A percentile compares a stretch with the other conserved stretches of the same genome.
Evolutionary conservation across 2,797 vertebrate species (phyloP).

Genomic region (Cichlasoma orientale): DNA sequence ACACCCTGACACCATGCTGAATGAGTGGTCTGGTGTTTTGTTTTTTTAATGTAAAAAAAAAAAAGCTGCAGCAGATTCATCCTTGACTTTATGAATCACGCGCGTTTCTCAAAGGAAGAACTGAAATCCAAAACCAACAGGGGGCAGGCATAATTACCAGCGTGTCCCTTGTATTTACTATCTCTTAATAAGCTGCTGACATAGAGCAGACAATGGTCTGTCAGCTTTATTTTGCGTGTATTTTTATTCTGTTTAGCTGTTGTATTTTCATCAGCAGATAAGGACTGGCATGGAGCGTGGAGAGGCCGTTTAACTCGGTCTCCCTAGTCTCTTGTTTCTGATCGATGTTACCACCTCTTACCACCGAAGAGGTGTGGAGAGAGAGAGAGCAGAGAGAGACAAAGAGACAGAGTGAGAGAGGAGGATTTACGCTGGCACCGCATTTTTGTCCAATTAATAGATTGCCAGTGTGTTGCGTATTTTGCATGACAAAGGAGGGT

Average conservation of each 20-base stretch:
- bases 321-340: slow-evolving; percentile 72
- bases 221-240: slow-evolving; percentile 67
- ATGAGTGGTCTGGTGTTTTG: neutral
- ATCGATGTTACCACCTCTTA: slow-evolving; percentile 70
- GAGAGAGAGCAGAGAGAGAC: slow-evolving; percentile 13
- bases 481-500: slow-evolving; percentile 99
- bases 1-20: neutral
- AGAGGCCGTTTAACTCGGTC: slow-evolving; percentile 67
- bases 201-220: slow-evolving; percentile 78
- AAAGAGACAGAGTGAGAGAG: slow-evolving; percentile 53
- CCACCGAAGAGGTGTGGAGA: slow-evolving; percentile 60
- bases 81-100: slow-evolving; percentile 60
- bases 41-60: slow-evolving; percentile 1
- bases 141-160: slow-evolving; percentile 76
- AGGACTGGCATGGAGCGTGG: slow-evolving; percentile 56
- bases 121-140: slow-evolving; percentile 70
- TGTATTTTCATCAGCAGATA: slow-evolving; percentile 62
- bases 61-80: slow-evolving; percentile 22
- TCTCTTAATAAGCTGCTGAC: slow-evolving; percentile 83
- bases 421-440: slow-evolving; percentile 94
- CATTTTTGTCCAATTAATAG: slow-evolving; percentile 99
- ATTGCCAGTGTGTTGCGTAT: slow-evolving; percentile 97
- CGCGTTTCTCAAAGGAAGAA: slow-evolving; percentile 60
- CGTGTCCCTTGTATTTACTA: slow-evolving; percentile 81
- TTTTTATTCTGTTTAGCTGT: slow-evolving; percentile 50